These are phyloP conservation scores for Plagodis dolabraria DNA, from an alignment of 2,888 invertebrate genomes.

Conservation along the genomic window DNA sequence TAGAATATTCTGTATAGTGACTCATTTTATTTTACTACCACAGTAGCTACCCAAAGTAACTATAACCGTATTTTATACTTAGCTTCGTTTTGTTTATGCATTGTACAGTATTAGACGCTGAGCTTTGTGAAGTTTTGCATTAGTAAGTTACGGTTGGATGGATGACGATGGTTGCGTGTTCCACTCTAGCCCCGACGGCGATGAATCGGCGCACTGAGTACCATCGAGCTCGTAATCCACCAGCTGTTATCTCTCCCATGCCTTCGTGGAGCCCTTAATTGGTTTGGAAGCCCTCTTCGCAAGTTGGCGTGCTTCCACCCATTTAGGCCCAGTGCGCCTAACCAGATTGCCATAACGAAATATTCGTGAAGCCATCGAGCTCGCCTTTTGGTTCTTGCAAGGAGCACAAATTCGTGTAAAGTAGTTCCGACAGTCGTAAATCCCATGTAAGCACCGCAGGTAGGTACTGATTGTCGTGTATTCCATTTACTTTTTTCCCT, in stretches of 20 bases:
- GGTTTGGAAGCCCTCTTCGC: constrained; percentile 82
- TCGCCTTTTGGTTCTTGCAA: constrained; percentile 51
- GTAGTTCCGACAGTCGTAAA: constrained; percentile 58
- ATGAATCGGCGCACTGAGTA: constrained; percentile 73
- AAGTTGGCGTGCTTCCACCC: constrained; percentile 73
- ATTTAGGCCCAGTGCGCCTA: constrained; percentile 77
- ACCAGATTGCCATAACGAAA: constrained; percentile 81
- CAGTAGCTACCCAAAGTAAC: background rate
- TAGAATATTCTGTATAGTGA: background rate
- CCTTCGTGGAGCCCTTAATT: constrained; percentile 82
- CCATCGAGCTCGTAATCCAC: constrained; percentile 80
- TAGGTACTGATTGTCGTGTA: constrained; percentile 68
- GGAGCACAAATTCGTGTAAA: constrained; percentile 58
- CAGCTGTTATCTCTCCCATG: constrained; percentile 79
- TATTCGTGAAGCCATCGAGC: constrained; percentile 76
- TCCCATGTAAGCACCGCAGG: constrained; percentile 63
- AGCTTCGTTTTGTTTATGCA: background rate
- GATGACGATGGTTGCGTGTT: constrained; percentile 62
- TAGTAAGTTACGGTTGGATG: constrained; percentile 49
- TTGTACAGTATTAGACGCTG: constrained; percentile 8
- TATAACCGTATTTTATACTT: background rate
- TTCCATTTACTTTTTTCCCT: constrained; percentile 52
- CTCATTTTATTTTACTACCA: background rate
- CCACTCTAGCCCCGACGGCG: constrained; percentile 63
- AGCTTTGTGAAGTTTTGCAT: constrained; percentile 23